Percentiles rank a stretch among this genome's conserved stretches.
phyloP scores from a whole-genome alignment of 2,888 invertebrate genomes.

The Allacma fusca region DNA sequence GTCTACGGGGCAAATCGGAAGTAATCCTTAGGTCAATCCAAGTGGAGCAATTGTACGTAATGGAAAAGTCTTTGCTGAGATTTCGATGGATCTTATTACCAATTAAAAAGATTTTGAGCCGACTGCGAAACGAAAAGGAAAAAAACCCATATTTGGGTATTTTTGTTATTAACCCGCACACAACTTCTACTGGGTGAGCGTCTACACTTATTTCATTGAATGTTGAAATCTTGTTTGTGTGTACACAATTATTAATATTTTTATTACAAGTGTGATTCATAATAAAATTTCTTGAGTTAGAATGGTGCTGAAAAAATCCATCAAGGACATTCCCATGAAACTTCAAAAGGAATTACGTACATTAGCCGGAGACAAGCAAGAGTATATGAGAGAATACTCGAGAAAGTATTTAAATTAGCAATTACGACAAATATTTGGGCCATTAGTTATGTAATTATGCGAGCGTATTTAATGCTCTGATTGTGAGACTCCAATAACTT shows the following conservation, averaged over 20 bases:
- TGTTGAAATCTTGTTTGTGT: neutral
- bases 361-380: conserved; percentile 14
- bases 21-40: conserved; percentile 35
- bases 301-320: conserved; percentile 32
- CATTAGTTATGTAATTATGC: too few relatives aligned
- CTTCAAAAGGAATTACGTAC: conserved; percentile 23
- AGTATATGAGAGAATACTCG: conserved; percentile 27
- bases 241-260: neutral
- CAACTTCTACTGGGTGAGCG: neutral
- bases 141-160: conserved; percentile 14
- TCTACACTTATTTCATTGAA: neutral
- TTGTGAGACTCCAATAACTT: too few relatives aligned
- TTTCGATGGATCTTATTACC: conserved; percentile 24
- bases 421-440: neutral
- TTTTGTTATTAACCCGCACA: conserved; percentile 30
- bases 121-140: neutral
- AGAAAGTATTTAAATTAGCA: conserved; percentile 26
- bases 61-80: conserved; percentile 38
- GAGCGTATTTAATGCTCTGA: too few relatives aligned
- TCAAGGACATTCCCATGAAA: conserved; percentile 27
- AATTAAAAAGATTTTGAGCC: conserved; percentile 13
- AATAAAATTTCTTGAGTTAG: conserved; percentile 16
- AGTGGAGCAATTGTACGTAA: conserved; percentile 40
- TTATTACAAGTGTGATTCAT: neutral
- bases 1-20: conserved; percentile 34